Percentiles rank a stretch among this genome's conserved stretches.
Evolutionary conservation across 2,113 vertebrate genomes (phyloP).

Genomic region (Cygnus buccinator): DNA sequence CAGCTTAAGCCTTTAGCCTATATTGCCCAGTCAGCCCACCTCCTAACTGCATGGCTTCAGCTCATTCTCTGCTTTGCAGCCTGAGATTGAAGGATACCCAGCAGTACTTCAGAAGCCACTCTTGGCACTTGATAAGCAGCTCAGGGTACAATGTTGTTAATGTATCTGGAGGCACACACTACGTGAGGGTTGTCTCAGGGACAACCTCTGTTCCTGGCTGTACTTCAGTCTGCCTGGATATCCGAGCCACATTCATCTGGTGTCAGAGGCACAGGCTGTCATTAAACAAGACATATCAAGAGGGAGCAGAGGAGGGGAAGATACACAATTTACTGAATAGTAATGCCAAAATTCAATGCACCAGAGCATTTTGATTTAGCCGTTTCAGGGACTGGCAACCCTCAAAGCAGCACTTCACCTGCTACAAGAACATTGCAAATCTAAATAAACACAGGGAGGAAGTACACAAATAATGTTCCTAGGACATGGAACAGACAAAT

Average conservation of each 20-base stretch:
- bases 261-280: not conserved
- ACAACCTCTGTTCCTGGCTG: not conserved
- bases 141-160: not conserved
- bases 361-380: conserved; percentile 51
- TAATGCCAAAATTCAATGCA: conserved; percentile 36
- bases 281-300: not conserved
- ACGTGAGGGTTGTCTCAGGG: not conserved
- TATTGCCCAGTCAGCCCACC: not conserved
- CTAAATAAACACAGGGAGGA: conserved; percentile 2
- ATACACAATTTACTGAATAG: conserved; percentile 13
- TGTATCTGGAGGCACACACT: not conserved
- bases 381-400: conserved; percentile 5
- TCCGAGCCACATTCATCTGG: not conserved
- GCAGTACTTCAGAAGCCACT: not conserved
- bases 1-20: not conserved
- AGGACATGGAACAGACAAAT: not conserved
- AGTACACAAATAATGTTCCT: not conserved
- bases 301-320: conserved; percentile 14
- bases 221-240: not conserved
- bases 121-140: not conserved
- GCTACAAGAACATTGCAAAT: conserved; percentile 6
- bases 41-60: not conserved
- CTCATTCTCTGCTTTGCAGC: not conserved
- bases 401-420: conserved; percentile 51
- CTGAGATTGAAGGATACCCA: not conserved